Evolutionary conservation across 2,797 vertebrate species (phyloP).

Genomic region (Manis crassicaudata): DNA sequence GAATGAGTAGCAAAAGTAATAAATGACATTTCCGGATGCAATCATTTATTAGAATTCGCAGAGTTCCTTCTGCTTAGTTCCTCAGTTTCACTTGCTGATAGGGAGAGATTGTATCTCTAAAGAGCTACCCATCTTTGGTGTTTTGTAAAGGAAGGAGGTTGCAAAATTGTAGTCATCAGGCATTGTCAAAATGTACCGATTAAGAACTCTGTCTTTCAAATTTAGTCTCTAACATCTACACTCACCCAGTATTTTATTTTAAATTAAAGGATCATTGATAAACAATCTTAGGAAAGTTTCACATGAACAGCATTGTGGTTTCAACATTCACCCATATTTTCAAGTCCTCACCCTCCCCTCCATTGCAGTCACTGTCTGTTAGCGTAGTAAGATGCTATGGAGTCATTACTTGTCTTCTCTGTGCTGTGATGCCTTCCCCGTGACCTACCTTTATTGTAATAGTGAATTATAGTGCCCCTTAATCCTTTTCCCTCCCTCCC

Average conservation of each 20-base stretch:
- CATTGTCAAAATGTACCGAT: not conserved
- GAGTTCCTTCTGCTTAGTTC: not conserved
- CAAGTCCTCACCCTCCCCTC: no score
- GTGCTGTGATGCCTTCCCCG: no score
- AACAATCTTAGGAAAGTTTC: no score
- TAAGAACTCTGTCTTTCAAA: not conserved
- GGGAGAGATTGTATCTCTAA: not conserved
- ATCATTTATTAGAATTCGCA: not conserved
- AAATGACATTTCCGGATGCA: not conserved
- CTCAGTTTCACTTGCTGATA: not conserved
- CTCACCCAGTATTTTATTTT: not conserved
- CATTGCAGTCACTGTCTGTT: no score
- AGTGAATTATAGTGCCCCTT: no score
- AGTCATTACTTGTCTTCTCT: no score
- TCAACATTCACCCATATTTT: no score
- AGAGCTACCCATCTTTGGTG: not conserved
- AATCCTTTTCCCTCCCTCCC: no score
- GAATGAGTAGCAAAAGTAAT: not conserved
- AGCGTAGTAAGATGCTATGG: no score
- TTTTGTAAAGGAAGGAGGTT: not conserved
- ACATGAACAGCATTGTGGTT: no score
- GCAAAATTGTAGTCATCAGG: not conserved
- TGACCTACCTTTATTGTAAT: no score
- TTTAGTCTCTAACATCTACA: not conserved
- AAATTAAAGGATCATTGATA: no score